Evolutionary conservation across 1,140 invertebrate species (phyloP), one percentile per base, ranked within the genome.

Genomic region (Potamilus streckersoni): DNA sequence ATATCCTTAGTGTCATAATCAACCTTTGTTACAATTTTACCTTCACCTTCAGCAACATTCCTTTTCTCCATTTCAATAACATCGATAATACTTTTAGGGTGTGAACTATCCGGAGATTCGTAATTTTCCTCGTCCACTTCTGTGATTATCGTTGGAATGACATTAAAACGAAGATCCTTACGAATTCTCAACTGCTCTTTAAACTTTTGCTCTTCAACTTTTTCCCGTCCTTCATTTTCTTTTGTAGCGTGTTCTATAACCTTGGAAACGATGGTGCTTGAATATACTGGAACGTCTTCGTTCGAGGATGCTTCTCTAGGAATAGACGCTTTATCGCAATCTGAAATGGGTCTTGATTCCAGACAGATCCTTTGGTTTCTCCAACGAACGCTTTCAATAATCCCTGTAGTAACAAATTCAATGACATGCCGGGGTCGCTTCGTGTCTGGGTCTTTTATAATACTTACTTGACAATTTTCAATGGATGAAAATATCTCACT

Each of bases 101-200:
- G 38, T 49, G 38, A 49, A 11, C 38, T 49, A 49, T 73, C 76
- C 59, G 67, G 71, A 66, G 64, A 63, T 71, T 66, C 79, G 23
- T 63, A 78, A 27, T 8, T 70, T 64, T 76, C 76, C 49, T 73
- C 71, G 57, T 59, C 74, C 38, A 49, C 74, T 72, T 81, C 82
- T 19, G 76, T 83, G n/a, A 83, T 73, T n/a, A 84, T 81, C 49
- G 80, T 83, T 15, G 83, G 82, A 70, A 82, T 80, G n/a, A 79
- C 81, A 58, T 79, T 83, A 55, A 85, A 81, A 19, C 80, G 69
- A 55, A 82, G 76, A 75, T 82, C 80, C 67, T 79, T 80, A 8
- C 80, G 81, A 62, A 81, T 78, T 13, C 60, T 71, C 38, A 19
- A 60, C 16, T 61, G 58, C 4, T 56, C 58, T 74, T 58, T 60